A percentile compares a stretch with the other conserved stretches of the same genome.
Evolutionary conservation across 1,140 invertebrate genomes (phyloP).

Genomic region (Drosophila lacertosa): DNA sequence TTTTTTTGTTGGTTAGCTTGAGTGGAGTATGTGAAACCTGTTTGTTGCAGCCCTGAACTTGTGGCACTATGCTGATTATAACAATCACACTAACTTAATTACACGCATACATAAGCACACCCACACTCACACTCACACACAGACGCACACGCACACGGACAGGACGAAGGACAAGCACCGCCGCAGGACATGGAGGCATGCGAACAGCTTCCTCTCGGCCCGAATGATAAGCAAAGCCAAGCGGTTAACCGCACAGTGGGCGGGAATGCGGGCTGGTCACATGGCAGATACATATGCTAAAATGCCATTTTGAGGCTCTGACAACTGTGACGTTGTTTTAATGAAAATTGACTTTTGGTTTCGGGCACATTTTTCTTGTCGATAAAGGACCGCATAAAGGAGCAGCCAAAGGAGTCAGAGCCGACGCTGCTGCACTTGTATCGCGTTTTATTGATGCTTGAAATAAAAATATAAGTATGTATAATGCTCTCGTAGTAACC

Average conservation of each 20-base stretch:
- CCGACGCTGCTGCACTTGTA: slow-evolving; percentile 4
- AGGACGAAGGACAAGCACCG: slow-evolving; percentile 21
- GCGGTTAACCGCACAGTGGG: slow-evolving; percentile 59
- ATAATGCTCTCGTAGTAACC: slow-evolving; percentile 14
- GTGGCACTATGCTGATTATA: slow-evolving; percentile 41
- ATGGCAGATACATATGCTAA: background rate
- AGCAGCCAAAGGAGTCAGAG: background rate
- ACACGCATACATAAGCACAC: slow-evolving; percentile 64
- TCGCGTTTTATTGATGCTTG: slow-evolving; percentile 1
- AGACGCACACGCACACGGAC: slow-evolving; percentile 3
- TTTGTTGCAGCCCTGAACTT: background rate
- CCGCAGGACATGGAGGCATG: slow-evolving; percentile 66
- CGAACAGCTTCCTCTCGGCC: slow-evolving; percentile 33
- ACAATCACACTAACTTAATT: slow-evolving; percentile 71
- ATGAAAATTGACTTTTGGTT: slow-evolving; percentile 72
- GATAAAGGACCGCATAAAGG: no score
- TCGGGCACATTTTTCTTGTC: slow-evolving; percentile 24
- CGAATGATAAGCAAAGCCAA: slow-evolving; percentile 58
- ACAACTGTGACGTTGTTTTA: slow-evolving; percentile 68
- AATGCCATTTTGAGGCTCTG: slow-evolving; percentile 46
- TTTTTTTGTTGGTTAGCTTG: background rate
- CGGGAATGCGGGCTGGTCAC: background rate
- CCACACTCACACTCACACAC: slow-evolving; percentile 46
- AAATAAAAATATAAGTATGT: slow-evolving; percentile 6
- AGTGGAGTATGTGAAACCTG: background rate